Conservation (phyloP, 2,113 vertebrate species). For the Steatornis caripensis region DNA sequence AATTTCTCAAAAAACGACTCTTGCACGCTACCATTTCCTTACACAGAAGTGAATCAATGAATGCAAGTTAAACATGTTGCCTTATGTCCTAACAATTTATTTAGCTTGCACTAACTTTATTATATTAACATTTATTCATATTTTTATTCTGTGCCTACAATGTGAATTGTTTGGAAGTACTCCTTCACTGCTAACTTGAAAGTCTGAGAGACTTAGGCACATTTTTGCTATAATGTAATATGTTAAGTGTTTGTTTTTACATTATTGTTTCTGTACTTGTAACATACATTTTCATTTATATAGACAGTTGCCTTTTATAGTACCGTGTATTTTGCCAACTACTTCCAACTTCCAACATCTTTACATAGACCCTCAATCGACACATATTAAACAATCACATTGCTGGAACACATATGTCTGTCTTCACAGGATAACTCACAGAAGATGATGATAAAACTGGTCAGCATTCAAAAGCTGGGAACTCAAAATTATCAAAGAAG, state of each 20-base stretch:
- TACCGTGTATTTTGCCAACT: background rate
- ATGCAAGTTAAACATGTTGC: background rate
- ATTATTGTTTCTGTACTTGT: background rate
- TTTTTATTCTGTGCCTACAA: background rate
- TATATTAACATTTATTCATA: background rate
- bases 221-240: background rate
- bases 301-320: background rate
- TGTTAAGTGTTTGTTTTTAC: background rate
- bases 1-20: background rate
- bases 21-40: background rate
- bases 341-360: background rate
- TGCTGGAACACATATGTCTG: background rate
- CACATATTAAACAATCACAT: background rate
- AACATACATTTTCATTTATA: background rate
- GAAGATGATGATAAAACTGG: background rate
- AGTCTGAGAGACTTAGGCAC: background rate
- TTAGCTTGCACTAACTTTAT: background rate
- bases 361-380: background rate
- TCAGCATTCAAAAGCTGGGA: background rate
- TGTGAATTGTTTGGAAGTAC: background rate
- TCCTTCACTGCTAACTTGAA: background rate
- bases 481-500: background rate
- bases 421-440: background rate
- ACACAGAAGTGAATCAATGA: background rate
- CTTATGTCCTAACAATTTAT: background rate